Evolutionary conservation across 2,797 vertebrate species (phyloP), one percentile per base, ranked within the genome.

Genomic region (Sebastes goodei): DNA sequence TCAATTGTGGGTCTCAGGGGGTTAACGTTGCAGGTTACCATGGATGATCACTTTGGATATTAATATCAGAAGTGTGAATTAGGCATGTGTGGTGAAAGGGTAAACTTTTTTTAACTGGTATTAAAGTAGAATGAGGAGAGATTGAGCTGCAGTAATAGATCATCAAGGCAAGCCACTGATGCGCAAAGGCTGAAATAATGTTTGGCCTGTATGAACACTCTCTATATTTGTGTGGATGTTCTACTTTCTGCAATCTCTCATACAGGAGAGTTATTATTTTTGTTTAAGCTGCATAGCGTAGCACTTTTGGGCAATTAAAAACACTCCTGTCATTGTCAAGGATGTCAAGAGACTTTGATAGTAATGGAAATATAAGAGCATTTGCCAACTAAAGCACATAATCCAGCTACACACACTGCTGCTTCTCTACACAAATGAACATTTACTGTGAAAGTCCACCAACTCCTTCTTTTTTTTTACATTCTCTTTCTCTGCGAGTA

Each of bases 121-220:
- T 42, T 29, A 52, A 29, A 65, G 5, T 5, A 42, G 35, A 21
- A 49, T 30, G 46, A 20, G 9, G 14, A 56, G 20, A 46, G 20
- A 27, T 12, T 29, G 21, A 32, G 23, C 14, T 3, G 9, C 12
- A 11, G 57, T 5, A 32, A 55, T 30, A 55, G 10, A 29, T 42
- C 53, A 82, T 81, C 79, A 80, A 72, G 70, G 69, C 27, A 49
- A 35, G 65, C 63, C 83, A 68, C 68, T 78, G 68, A 67, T 69
- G 46, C 33, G n/a, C 73, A 70, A 74, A 56, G 70, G 61, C 71
- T 76, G 60, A 75, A 74, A 73, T 74, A 25, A 73, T 69, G 38
- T 80, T 55, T 2, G 3, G 21, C 67, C 73, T 71, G 55, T 60
- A 12, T 42, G 69, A 67, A 35, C 46, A 8, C 46, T 4, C 66